Percentiles rank a stretch among this genome's conserved stretches.
These are phyloP conservation scores for Pangasius sanitwongsei DNA, from an alignment of 2,797 vertebrate species.

Conservation along the genomic window DNA sequence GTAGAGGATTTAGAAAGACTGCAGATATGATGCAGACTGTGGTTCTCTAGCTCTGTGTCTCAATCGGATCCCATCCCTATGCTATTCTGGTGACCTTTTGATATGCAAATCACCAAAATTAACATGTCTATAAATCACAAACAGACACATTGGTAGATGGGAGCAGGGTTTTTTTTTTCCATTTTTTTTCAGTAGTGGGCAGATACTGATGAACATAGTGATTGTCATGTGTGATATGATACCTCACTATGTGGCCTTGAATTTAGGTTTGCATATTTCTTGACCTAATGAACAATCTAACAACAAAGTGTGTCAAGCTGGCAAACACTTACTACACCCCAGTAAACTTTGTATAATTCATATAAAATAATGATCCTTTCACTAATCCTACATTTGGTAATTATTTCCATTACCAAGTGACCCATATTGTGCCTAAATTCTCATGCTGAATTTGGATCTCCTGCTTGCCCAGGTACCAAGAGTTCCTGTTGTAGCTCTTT, in stretches of 20 bases:
- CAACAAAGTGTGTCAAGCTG: no score
- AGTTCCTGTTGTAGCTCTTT: not conserved
- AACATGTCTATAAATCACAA: constrained; percentile 51
- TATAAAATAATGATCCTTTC: not conserved
- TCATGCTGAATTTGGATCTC: not conserved
- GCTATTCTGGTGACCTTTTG: constrained; percentile 43
- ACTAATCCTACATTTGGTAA: not conserved
- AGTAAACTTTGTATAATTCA: not conserved
- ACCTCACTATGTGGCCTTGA: not conserved
- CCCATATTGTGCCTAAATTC: not conserved
- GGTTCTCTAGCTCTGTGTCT: constrained; percentile 5
- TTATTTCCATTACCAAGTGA: not conserved
- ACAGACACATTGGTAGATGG: constrained; percentile 20
- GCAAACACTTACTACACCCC: not conserved
- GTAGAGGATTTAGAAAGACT: constrained; percentile 5
- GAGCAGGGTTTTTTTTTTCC: constrained; percentile 1
- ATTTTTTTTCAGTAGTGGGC: constrained; percentile 25
- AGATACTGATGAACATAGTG: constrained; percentile 14
- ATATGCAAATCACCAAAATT: constrained; percentile 56
- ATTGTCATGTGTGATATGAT: not conserved
- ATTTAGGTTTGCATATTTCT: not conserved
- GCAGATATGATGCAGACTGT: constrained; percentile 18
- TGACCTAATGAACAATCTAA: not conserved
- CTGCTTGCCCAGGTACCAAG: not conserved
- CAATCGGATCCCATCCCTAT: constrained; percentile 4